These are phyloP conservation scores for Hedychridium roseum DNA, from an alignment of 2,888 invertebrate genomes.

Conservation along the genomic window DNA sequence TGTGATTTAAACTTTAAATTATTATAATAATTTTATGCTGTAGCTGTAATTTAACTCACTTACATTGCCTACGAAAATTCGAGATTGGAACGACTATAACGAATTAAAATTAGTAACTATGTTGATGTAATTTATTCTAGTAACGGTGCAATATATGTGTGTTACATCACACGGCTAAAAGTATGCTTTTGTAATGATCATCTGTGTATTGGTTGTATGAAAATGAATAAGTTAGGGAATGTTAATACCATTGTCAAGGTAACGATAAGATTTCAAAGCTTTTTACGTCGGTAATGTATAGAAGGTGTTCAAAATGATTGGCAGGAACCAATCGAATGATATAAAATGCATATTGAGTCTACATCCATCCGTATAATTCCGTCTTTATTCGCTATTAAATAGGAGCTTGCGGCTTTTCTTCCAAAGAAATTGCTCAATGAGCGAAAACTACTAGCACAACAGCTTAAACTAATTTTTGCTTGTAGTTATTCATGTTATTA, in stretches of 20 bases:
- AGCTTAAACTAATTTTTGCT: background rate
- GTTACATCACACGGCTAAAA: background rate
- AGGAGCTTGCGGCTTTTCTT: constrained; percentile 24
- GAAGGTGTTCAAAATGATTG: constrained; percentile 16
- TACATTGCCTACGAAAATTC: no score
- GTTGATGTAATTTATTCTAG: no score
- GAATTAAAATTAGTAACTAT: no score
- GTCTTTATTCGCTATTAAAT: constrained; percentile 35
- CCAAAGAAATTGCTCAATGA: constrained; percentile 19
- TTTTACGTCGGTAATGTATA: background rate
- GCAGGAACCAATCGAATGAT: constrained; percentile 27
- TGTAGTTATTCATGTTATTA: background rate
- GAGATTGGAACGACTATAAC: no score
- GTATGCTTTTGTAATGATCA: background rate
- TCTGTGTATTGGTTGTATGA: background rate
- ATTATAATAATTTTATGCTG: no score
- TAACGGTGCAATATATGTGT: no score
- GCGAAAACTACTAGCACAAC: constrained; percentile 10
- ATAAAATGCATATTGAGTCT: constrained; percentile 15
- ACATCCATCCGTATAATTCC: constrained; percentile 43
- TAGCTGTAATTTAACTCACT: no score
- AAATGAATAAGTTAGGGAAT: constrained; percentile 1
- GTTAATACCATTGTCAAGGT: background rate
- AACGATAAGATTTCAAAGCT: background rate
- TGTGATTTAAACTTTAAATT: no score